Percentiles rank a stretch among this genome's conserved stretches.
Evolutionary conservation across 2,113 vertebrate genomes (phyloP).

Genomic region (Ictidomys tridecemlineatus): DNA sequence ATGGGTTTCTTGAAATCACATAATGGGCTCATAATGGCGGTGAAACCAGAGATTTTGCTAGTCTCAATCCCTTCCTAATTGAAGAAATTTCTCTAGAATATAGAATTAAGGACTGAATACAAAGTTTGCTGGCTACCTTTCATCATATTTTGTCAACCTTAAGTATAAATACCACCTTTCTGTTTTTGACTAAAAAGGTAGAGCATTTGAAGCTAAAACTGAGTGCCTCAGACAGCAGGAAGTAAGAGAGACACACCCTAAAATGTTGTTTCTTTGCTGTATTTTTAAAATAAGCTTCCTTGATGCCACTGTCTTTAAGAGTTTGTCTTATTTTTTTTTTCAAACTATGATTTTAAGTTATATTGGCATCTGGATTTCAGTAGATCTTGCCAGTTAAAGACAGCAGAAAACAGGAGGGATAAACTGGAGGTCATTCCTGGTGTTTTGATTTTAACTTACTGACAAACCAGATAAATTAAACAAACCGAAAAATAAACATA

Average conservation of each 20-base stretch:
- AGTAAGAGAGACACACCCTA: background rate
- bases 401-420: background rate
- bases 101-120: background rate
- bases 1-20: background rate
- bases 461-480: conserved; percentile 33
- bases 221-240: background rate
- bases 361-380: background rate
- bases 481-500: conserved; percentile 33
- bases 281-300: conserved; percentile 25
- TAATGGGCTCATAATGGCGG: background rate
- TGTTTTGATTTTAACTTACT: conserved; percentile 20
- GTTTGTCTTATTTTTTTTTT: background rate
- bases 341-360: conserved; percentile 11
- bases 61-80: background rate
- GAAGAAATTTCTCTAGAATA: conserved; percentile 51
- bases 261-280: conserved; percentile 13
- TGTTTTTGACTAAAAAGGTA: background rate
- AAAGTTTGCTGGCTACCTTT: background rate
- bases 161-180: background rate
- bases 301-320: background rate
- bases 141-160: background rate
- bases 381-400: conserved; percentile 10
- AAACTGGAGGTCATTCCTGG: background rate
- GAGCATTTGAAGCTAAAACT: background rate
- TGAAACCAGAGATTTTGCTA: background rate